Percentiles rank a stretch among this genome's conserved stretches.
These are phyloP conservation scores for Pollenia angustigena DNA, from an alignment of 2,888 invertebrate species.

Conservation along the genomic window DNA sequence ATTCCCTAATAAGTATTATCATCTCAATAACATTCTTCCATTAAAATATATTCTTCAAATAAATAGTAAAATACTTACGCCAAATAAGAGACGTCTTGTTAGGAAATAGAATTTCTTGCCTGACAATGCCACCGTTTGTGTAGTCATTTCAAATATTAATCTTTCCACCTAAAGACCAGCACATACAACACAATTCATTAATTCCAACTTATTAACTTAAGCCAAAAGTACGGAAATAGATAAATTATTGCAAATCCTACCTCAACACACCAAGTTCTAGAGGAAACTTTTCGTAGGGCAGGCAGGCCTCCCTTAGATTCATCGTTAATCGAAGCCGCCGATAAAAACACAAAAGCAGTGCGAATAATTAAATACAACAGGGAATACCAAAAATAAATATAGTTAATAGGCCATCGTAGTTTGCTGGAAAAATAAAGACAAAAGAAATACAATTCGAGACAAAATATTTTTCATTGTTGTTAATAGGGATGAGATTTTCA, in stretches of 20 bases:
- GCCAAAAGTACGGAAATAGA: not conserved
- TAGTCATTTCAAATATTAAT: constrained; percentile 86
- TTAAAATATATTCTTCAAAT: not conserved
- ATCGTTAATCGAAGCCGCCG: constrained; percentile 86
- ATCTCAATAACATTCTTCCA: not conserved
- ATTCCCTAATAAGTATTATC: no score
- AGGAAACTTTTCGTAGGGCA: constrained; percentile 83
- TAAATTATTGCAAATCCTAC: constrained; percentile 69
- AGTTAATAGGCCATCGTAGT: constrained; percentile 84
- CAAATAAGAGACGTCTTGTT: constrained; percentile 86
- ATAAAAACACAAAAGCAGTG: constrained; percentile 85
- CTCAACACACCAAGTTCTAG: constrained; percentile 81
- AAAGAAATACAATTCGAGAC: not conserved
- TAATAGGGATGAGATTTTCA: no score
- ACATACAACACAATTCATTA: not conserved
- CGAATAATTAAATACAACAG: constrained; percentile 85
- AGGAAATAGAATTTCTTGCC: constrained; percentile 87
- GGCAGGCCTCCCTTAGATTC: constrained; percentile 85
- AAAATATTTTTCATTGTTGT: constrained; percentile 10
- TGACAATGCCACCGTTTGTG: constrained; percentile 86
- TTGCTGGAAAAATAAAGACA: constrained; percentile 76
- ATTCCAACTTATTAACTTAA: not conserved
- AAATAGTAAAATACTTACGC: constrained; percentile 83
- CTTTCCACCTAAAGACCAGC: constrained; percentile 85
- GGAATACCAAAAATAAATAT: constrained; percentile 86